Base-by-base conservation (phyloP, 1,140 invertebrate genomes). In the Cydia pomonella region DNA sequence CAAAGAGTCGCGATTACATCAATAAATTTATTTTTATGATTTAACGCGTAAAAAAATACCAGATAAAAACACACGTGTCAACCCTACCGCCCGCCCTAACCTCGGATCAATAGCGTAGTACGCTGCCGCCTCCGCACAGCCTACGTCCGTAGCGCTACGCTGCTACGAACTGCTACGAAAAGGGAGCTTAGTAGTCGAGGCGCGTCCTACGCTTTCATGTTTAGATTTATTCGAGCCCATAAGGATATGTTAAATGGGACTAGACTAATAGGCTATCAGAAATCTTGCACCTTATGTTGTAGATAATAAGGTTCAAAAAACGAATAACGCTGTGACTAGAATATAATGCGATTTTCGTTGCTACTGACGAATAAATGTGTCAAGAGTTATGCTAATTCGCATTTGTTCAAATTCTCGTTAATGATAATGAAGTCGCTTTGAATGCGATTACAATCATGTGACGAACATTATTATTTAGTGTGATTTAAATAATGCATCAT, bases 91-190 rank as follows among this genome's bases (percentile, higher is more conserved):
- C 75, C 47, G 41, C 53, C 47, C 47, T 38, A 41, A 64, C 50
- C 18, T 38, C 33, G 72, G 75, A 50, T 44, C 47, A 72, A 72
- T 53, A 76, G 29, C 64, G 64, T 53, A 41, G 44, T 72, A 62
- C 44, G 38, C 71, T 29, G 71, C 25, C 33, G 72, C 29, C 53
- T 38, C 44, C 50, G 50, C 38, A 53, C 23, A 50, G 72, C 72
- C 66, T 21, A 63, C 66, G 25, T 76, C 23, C 71, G 64, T 18
- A 69, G 64, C 63, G 63, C 64, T 69, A 38, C 64, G 64, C 64
- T 1, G 64, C 64, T 69, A 69, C 64, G 64, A 29, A 3, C 29
- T n/a, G n/a, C 64, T 12, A 29, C 21, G 63, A 29, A 33, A 66
- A 12, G 13, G 12, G 23, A 25, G 29, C 10, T 33, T n/a, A 12